A percentile compares a stretch with the other conserved stretches of the same genome.
phyloP scores from a whole-genome alignment of 2,797 vertebrate species.

The Coranthus polyacanthus region DNA sequence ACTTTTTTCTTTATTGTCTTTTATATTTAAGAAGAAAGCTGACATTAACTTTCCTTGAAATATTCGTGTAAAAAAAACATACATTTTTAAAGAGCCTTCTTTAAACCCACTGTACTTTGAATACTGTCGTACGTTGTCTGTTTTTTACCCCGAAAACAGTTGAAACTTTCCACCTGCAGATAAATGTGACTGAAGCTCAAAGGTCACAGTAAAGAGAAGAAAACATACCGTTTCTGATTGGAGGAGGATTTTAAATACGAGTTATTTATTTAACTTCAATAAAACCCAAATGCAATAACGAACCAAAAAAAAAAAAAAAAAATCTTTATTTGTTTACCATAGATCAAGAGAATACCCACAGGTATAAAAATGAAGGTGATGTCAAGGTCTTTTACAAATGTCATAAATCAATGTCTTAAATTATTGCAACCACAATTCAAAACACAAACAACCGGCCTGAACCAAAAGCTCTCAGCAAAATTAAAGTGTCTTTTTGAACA shows the following conservation, averaged over 20 bases:
- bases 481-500: conserved; percentile 54
- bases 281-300: conserved; percentile 55
- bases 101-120: no score
- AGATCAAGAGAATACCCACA: conserved; percentile 74
- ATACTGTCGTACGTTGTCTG: no score
- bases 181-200: no score
- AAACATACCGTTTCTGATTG: no score
- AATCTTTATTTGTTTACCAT: conserved; percentile 82
- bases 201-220: background rate
- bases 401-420: conserved; percentile 80
- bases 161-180: no score
- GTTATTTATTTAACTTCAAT: conserved; percentile 42
- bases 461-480: conserved; percentile 68
- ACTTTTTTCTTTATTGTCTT: no score
- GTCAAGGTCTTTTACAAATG: conserved; percentile 70
- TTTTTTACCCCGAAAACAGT: no score
- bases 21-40: no score
- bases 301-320: conserved; percentile 71
- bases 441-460: conserved; percentile 49
- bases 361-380: conserved; percentile 69
- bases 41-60: no score
- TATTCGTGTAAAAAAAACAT: no score
- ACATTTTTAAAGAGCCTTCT: no score
- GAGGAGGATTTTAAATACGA: no score
- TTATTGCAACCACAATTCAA: conserved; percentile 59